Conservation (phyloP, 2,797 vertebrate species). For the Smutsia gigantea region DNA sequence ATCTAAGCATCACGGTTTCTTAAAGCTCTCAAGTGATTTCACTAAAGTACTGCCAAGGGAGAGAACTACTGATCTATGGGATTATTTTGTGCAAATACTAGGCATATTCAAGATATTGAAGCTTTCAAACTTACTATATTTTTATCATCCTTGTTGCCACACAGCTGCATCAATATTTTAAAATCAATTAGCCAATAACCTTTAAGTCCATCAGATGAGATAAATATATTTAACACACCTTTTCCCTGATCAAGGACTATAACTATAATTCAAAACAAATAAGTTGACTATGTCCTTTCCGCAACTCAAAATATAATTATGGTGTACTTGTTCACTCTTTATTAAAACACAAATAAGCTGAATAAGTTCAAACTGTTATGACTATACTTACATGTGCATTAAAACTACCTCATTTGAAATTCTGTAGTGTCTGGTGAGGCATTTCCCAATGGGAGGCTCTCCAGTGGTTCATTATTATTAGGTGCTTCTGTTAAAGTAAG, state of each 20-base stretch:
- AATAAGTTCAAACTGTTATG: background rate
- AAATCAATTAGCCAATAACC: background rate
- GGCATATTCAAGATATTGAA: background rate
- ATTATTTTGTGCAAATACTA: background rate
- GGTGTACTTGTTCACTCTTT: background rate
- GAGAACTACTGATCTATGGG: background rate
- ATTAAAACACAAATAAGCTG: background rate
- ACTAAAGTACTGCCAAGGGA: background rate
- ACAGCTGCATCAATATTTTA: background rate
- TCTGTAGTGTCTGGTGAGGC: background rate
- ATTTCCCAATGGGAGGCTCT: background rate
- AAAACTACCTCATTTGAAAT: background rate
- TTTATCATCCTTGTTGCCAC: background rate
- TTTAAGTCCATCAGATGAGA: background rate
- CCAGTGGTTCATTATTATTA: constrained; percentile 52
- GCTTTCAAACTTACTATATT: background rate
- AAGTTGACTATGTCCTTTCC: background rate
- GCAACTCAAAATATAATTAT: background rate
- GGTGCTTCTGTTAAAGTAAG: background rate
- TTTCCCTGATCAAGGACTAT: background rate
- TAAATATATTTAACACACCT: background rate
- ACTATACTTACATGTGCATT: background rate
- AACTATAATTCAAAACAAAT: background rate
- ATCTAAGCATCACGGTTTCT: background rate
- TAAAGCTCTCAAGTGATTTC: background rate